Evolutionary conservation across 2,113 vertebrate species (phyloP).

Genomic region (Pelvicachromis taeniatus): DNA sequence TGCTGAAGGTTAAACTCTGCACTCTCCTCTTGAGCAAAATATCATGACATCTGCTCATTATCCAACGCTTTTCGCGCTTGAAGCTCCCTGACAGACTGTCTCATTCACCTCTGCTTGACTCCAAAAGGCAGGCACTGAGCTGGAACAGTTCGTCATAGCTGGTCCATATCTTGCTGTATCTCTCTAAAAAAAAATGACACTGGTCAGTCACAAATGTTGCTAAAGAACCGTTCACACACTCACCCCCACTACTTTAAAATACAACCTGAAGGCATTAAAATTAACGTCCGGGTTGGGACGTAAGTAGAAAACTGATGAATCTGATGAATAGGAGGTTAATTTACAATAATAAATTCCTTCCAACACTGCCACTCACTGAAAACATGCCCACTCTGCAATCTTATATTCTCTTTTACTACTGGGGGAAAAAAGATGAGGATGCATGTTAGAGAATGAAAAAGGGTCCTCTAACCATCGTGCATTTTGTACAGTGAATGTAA

Average conservation of each 20-base stretch:
- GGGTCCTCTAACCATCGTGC: background rate
- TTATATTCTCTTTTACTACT: background rate
- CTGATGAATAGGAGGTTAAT: background rate
- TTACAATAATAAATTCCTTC: background rate
- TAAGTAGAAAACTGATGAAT: conserved; percentile 1
- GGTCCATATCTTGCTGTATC: background rate
- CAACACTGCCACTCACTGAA: background rate
- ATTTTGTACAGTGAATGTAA: conserved; percentile 32
- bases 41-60: conserved; percentile 69
- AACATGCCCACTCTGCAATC: conserved; percentile 18
- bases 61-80: conserved; percentile 29
- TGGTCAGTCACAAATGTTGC: conserved; percentile 12
- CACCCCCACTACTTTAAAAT: background rate
- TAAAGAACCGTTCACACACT: conserved; percentile 12
- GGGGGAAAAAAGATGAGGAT: conserved; percentile 1
- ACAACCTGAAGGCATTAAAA: conserved; percentile 54
- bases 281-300: conserved; percentile 72
- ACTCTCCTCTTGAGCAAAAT: conserved; percentile 51
- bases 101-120: conserved; percentile 60
- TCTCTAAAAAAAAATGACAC: background rate
- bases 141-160: conserved; percentile 26
- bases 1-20: conserved; percentile 49
- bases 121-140: conserved; percentile 31
- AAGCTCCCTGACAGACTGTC: conserved; percentile 52
- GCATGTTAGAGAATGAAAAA: background rate